phyloP scores from a whole-genome alignment of 1,140 invertebrate genomes.

The Drosophila mauritiana region DNA sequence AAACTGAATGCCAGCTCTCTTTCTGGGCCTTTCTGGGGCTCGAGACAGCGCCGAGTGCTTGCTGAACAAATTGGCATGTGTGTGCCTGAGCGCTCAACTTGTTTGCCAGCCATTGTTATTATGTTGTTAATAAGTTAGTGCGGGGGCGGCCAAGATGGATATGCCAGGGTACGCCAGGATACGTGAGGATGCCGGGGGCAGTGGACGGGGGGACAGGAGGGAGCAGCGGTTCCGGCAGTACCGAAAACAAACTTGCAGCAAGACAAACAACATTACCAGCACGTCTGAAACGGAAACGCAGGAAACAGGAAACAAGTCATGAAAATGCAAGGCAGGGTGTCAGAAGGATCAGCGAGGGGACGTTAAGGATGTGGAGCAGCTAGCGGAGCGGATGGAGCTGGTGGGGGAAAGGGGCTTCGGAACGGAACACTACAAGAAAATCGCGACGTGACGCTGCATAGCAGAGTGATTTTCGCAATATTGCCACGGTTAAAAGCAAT shows the following conservation, averaged over 20 bases:
- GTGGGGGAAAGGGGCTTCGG: not conserved
- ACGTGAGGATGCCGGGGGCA: too few relatives aligned
- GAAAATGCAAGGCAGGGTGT: conserved; percentile 45
- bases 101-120: conserved; percentile 63
- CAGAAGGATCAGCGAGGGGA: not conserved
- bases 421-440: not conserved
- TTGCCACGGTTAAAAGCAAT: conserved; percentile 8
- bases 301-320: conserved; percentile 67
- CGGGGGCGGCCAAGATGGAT: conserved; percentile 19
- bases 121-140: conserved; percentile 66
- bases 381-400: not conserved
- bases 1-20: not conserved
- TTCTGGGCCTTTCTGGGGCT: not conserved
- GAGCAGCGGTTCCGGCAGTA: conserved; percentile 32
- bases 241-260: conserved; percentile 46
- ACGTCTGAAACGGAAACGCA: conserved; percentile 5
- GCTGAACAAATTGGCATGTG: conserved; percentile 62
- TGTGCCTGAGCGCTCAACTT: conserved; percentile 17
- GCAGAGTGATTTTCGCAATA: conserved; percentile 22
- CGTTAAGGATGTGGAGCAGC: not conserved
- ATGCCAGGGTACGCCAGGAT: not conserved
- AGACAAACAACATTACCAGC: conserved; percentile 57
- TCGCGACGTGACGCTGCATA: conserved; percentile 29
- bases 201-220: not conserved
- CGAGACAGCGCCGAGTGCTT: conserved; percentile 33